These are phyloP conservation scores for Acleris holmiana DNA, from an alignment of 2,888 invertebrate species.

Conservation along the genomic window DNA sequence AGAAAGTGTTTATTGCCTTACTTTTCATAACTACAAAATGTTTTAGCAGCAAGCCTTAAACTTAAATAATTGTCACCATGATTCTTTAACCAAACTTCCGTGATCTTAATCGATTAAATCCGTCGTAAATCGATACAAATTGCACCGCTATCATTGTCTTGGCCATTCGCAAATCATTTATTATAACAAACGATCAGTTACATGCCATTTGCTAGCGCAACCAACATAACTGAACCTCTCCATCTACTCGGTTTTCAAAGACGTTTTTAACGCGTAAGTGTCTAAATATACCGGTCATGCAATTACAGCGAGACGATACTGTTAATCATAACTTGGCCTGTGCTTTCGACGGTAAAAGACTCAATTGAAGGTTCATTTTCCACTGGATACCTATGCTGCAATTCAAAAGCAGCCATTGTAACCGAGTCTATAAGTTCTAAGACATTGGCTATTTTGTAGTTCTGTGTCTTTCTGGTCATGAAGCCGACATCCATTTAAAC, in stretches of 20 bases:
- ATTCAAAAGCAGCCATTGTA: no score
- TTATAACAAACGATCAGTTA: slow-evolving; percentile 22
- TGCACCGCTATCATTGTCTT: slow-evolving; percentile 32
- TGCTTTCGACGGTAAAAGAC: background rate
- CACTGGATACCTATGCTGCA: background rate
- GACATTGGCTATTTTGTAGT: no score
- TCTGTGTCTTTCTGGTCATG: no score
- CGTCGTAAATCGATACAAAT: slow-evolving; percentile 23
- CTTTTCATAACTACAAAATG: no score
- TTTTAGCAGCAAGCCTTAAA: no score
- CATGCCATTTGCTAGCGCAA: slow-evolving; percentile 12
- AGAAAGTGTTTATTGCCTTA: no score
- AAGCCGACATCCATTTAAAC: no score
- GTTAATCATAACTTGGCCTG: slow-evolving; percentile 8
- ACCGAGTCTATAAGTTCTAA: no score
- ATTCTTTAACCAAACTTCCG: slow-evolving; percentile 19
- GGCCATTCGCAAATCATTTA: slow-evolving; percentile 31
- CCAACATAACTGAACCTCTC: slow-evolving; percentile 13
- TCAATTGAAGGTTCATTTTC: background rate
- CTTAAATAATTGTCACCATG: slow-evolving; percentile 7
- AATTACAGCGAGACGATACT: slow-evolving; percentile 4
- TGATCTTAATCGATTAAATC: slow-evolving; percentile 27
- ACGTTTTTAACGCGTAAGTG: background rate
- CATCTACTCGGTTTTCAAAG: background rate
- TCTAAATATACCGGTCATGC: background rate